Percentiles rank a stretch among this genome's conserved stretches.
phyloP scores from a whole-genome alignment of 1,140 invertebrate species.

The Chironomus tepperi region DNA sequence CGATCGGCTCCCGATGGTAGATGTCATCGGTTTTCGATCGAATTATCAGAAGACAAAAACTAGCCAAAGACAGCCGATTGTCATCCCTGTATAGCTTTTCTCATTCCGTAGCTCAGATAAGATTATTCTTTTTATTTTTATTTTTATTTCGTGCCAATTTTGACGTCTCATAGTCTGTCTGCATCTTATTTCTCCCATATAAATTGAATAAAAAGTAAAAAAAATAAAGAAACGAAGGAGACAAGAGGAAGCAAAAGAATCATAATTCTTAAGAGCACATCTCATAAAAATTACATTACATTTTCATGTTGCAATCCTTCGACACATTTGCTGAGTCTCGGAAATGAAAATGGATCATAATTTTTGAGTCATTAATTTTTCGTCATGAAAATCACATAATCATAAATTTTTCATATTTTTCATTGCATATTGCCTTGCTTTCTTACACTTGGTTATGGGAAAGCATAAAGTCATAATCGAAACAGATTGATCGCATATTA shows the following conservation, averaged over 20 bases:
- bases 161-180: slow-evolving; percentile 6
- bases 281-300: slow-evolving; percentile 1
- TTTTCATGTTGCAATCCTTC: not conserved
- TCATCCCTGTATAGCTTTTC: too few species aligned
- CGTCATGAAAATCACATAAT: slow-evolving; percentile 14
- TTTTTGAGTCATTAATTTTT: slow-evolving; percentile 19
- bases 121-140: too few species aligned
- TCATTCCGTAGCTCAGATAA: too few species aligned
- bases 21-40: too few species aligned
- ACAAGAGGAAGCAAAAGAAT: not conserved
- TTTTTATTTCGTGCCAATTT: not conserved
- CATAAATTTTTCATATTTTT: slow-evolving; percentile 12
- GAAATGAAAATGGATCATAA: slow-evolving; percentile 20
- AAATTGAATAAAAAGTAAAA: slow-evolving; percentile 4
- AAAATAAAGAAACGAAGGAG: not conserved
- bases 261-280: slow-evolving; percentile 14
- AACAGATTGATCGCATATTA: not conserved
- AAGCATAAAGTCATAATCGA: slow-evolving; percentile 7
- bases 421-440: not conserved
- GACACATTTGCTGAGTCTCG: not conserved
- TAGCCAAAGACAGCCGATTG: too few species aligned
- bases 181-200: not conserved
- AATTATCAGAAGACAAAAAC: too few species aligned
- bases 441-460: not conserved
- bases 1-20: too few species aligned